Evolutionary conservation across 2,797 vertebrate species (phyloP).

Genomic region (Gadopsis marmoratus): DNA sequence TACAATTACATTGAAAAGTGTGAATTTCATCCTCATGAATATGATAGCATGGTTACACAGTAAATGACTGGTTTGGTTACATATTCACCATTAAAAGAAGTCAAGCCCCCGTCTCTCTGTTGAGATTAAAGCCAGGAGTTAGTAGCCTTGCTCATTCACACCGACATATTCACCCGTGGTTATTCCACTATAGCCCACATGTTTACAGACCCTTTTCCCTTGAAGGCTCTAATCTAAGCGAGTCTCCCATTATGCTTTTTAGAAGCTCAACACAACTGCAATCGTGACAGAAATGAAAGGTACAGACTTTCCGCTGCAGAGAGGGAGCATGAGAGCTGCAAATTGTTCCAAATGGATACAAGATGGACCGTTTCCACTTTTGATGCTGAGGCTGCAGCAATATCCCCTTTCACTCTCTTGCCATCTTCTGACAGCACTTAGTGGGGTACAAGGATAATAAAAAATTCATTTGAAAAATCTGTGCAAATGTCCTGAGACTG

Average conservation of each 20-base stretch:
- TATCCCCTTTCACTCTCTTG: background rate
- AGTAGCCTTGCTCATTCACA: conserved; percentile 14
- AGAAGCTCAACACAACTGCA: conserved; percentile 65
- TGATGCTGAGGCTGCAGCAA: conserved; percentile 48
- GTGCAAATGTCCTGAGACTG: background rate
- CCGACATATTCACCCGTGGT: conserved; percentile 29
- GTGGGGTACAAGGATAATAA: background rate
- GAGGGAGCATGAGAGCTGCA: conserved; percentile 46
- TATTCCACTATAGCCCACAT: conserved; percentile 31
- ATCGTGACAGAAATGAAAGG: conserved; percentile 53
- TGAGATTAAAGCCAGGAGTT: conserved; percentile 67
- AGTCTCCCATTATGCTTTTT: conserved; percentile 64
- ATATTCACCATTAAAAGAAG: conserved; percentile 48
- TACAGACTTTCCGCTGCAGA: conserved; percentile 37
- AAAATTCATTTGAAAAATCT: conserved; percentile 6
- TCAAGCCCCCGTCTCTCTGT: background rate
- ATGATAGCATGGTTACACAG: background rate
- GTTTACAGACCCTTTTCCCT: conserved; percentile 34
- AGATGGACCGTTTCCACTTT: conserved; percentile 51
- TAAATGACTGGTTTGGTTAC: conserved; percentile 47
- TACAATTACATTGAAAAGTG: background rate
- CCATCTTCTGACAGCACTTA: conserved; percentile 22
- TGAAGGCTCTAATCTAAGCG: conserved; percentile 39
- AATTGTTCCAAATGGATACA: conserved; percentile 55
- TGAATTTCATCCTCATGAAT: conserved; percentile 13